phyloP scores from a whole-genome alignment of 2,888 invertebrate species.

The Nebria salina region DNA sequence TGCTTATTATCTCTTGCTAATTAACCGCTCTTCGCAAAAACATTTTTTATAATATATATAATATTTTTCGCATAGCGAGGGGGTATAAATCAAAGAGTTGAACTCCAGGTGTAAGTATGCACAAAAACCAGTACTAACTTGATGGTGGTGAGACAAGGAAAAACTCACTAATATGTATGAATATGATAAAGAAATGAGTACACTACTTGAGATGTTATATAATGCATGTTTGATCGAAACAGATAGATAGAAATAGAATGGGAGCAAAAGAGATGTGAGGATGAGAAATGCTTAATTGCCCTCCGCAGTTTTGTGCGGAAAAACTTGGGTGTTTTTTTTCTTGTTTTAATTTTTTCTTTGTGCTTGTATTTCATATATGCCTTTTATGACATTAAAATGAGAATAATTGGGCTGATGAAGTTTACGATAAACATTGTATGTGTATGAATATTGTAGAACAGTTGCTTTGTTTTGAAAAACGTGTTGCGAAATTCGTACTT shows the following conservation, averaged over 20 bases:
- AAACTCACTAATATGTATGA: not conserved
- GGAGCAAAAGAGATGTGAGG: not conserved
- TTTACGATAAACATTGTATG: not conserved
- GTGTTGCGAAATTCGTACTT: not conserved
- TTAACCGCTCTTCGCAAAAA: constrained; percentile 9
- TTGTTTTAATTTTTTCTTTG: not conserved
- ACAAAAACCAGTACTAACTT: not conserved
- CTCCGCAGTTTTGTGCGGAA: not conserved
- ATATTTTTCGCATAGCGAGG: constrained; percentile 24
- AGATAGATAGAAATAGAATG: not conserved
- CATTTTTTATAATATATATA: constrained; percentile 23
- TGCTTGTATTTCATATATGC: not conserved
- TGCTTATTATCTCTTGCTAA: constrained; percentile 21
- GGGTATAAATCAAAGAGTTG: constrained; percentile 16
- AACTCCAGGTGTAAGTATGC: constrained; percentile 2
- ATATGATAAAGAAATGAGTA: not conserved
- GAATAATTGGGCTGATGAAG: constrained; percentile 1
- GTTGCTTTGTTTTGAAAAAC: not conserved
- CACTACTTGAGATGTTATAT: not conserved
- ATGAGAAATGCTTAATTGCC: not conserved
- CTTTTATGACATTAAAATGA: not conserved
- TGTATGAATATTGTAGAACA: not conserved
- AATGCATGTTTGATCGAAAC: not conserved
- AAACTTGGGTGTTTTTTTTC: not conserved
- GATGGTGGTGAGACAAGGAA: not conserved